Base-by-base conservation (phyloP, 2,797 vertebrate species). In the Phalloptychus januarius region DNA sequence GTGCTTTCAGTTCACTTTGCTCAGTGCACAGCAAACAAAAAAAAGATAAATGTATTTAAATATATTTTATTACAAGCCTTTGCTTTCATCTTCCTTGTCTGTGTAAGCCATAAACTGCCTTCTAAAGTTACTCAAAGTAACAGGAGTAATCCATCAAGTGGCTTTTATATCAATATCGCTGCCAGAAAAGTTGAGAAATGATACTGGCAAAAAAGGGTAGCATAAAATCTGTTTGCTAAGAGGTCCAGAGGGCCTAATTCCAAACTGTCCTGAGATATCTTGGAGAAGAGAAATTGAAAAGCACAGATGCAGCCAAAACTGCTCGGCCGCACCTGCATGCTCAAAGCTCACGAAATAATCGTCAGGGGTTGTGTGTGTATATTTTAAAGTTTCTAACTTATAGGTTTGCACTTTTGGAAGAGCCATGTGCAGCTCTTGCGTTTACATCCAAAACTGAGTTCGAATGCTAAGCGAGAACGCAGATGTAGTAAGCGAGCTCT, bases 181-280 rank as follows among this genome's bases (percentile, higher is more conserved):
- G 88, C 88, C 91, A 93, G 84, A 83, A 83, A 86, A 72, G 67
- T 86, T 89, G 90, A 89, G 84, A 91, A 92, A 92, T 80, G 33
- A 86, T 85, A 85, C 85, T 92, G 90, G 89, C 90, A 88, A 77
- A 82, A 78, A 80, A 84, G 63, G 78, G 86, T 72, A 85, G 86
- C 86, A 91, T 85, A 91, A 91, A 91, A 92, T 87, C 85, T 89
- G 87, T 91, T 89, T 86, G 82, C 83, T 89, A 84, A 93, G 92
- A 88, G 87, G 86, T 91, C 92, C 80, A 79, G 77, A 72, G 85
- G 92, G 91, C 79, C 85, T 77, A 83, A 83, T 87, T 91, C 82
- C 87, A 91, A 90, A 85, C 71, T 36, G 75, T 89, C 83, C 82
- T 76, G 82, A 89, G 83, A 85, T 80, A 90, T 82, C 82, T 87